A percentile compares a stretch with the other conserved stretches of the same genome.
phyloP scores from a whole-genome alignment of 1,140 invertebrate species.

The Elysia chlorotica region DNA sequence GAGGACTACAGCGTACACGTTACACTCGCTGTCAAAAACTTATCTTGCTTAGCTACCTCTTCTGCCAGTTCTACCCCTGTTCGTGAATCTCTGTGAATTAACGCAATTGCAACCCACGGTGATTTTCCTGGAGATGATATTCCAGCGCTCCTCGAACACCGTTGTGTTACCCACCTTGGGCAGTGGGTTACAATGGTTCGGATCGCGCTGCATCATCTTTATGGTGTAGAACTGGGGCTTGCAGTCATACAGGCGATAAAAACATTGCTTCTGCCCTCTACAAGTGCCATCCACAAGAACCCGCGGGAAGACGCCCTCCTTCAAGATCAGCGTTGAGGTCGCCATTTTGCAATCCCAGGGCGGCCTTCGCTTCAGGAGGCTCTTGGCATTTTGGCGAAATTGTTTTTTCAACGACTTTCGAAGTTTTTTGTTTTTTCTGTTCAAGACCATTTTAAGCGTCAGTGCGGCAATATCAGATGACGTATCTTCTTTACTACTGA shows the following conservation, averaged over 20 bases:
- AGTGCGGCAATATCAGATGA: not conserved
- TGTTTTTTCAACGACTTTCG: conserved; percentile 32
- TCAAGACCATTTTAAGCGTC: conserved; percentile 9
- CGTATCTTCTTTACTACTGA: not conserved
- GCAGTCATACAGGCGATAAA: conserved; percentile 46
- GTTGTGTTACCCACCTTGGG: conserved; percentile 35
- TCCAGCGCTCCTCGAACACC: conserved; percentile 47
- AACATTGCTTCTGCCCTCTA: conserved; percentile 40
- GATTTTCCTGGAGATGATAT: conserved; percentile 31
- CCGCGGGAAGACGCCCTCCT: conserved; percentile 38
- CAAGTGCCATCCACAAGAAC: conserved; percentile 40
- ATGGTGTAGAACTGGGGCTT: conserved; percentile 40
- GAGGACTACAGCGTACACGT: too few relatives aligned
- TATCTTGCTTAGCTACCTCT: too few relatives aligned
- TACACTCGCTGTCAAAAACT: too few relatives aligned
- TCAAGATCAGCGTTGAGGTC: conserved; percentile 26
- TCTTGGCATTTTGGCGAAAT: conserved; percentile 31
- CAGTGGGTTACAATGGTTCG: conserved; percentile 44
- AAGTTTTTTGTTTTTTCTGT: conserved; percentile 32
- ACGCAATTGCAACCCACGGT: conserved; percentile 46
- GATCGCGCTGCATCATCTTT: conserved; percentile 41
- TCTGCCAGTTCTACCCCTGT: too few relatives aligned
- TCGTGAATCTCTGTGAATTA: too few relatives aligned
- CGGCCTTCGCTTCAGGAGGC: conserved; percentile 28
- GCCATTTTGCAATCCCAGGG: conserved; percentile 46